A percentile compares a stretch with the other conserved stretches of the same genome.
Evolutionary conservation across 1,140 invertebrate genomes (phyloP).

Genomic region (Eurosta solidaginis): DNA sequence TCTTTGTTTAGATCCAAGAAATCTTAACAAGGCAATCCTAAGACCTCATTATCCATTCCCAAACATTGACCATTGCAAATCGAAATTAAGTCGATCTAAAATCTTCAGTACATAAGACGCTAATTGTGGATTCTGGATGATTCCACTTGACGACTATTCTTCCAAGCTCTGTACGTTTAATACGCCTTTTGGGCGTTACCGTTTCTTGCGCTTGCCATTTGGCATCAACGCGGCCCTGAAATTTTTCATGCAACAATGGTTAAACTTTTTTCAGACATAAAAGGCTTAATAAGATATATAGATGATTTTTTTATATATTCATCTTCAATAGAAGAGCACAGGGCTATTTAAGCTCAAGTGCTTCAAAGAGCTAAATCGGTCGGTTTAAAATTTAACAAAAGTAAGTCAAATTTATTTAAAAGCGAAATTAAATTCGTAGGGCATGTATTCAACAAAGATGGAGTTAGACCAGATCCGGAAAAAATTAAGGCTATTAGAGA

Average conservation of each 20-base stretch:
- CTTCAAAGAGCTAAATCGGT: slow-evolving; percentile 38
- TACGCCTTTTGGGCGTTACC: slow-evolving; percentile 49
- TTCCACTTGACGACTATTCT: slow-evolving; percentile 54
- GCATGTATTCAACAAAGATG: too few species aligned
- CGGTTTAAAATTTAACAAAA: slow-evolving; percentile 29
- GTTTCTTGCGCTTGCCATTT: slow-evolving; percentile 60
- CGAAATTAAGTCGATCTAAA: slow-evolving; percentile 48
- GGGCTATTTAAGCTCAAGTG: slow-evolving; percentile 42
- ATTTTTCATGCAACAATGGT: slow-evolving; percentile 50
- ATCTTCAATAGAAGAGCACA: slow-evolving; percentile 42
- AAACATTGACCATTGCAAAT: slow-evolving; percentile 55
- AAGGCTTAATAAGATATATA: slow-evolving; percentile 47
- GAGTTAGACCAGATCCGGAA: slow-evolving; percentile 38
- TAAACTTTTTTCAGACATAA: slow-evolving; percentile 46
- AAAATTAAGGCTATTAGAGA: slow-evolving; percentile 43
- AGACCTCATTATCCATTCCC: too few species aligned
- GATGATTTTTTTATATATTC: slow-evolving; percentile 52
- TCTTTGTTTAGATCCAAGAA: slow-evolving; percentile 60
- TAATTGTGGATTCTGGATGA: too few species aligned
- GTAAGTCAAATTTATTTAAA: slow-evolving; percentile 35
- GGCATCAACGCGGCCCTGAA: too few species aligned
- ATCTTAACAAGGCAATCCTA: slow-evolving; percentile 57
- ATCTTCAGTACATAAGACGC: slow-evolving; percentile 58
- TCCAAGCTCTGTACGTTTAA: slow-evolving; percentile 42
- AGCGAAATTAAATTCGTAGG: slow-evolving; percentile 49